Base-by-base conservation (phyloP, 2,888 invertebrate genomes). In the Atrina japonica region DNA sequence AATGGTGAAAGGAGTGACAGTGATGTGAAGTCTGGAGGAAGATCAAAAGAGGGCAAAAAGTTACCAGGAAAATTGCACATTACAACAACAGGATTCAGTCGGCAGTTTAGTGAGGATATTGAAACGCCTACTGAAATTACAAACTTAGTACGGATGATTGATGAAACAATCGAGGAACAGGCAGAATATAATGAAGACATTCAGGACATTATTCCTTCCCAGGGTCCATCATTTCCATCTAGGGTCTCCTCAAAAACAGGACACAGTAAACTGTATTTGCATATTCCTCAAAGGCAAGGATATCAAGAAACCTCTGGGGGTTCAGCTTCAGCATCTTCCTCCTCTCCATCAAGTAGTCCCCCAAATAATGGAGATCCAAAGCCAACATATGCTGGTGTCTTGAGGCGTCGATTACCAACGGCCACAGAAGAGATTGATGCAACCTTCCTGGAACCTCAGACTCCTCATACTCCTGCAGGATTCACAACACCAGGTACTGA, bases 71-170 rank as follows among this genome's bases (percentile, higher is more conserved):
- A 55, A 21, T 30, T 50, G 1, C 35, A 56, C 21, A 52, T 72
- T 3, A 41, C 60, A 25, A 73, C 73, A 1, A 87, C 87, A 25
- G 87, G 87, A 16, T 87, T 86, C 66, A 86, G 85, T 68, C 71
- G 84, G 2, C 86, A 86, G 80, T 86, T 83, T 63, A 86, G 84
- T 71, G 87, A 87, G 68, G 86, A 86, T 52, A 70, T 85, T 21
- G 83, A 83, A 43, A 86, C 86, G 16, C 87, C 87, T 21, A 84
- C 86, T 35, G 85, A 84, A 70, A 84, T 87, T 25, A 82, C 81
- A 14, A 81, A 85, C 30, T 72, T 87, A 60, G 84, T 87, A 9
- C 76, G 78, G 66, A 86, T 87, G 86, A 84, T 87, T 29, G 85
- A 86, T 53, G 86, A 87, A 27, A 81, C 77, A 59, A 79, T 77